Base-by-base conservation (phyloP, 2,113 vertebrate species). In the Galemys pyrenaicus region DNA sequence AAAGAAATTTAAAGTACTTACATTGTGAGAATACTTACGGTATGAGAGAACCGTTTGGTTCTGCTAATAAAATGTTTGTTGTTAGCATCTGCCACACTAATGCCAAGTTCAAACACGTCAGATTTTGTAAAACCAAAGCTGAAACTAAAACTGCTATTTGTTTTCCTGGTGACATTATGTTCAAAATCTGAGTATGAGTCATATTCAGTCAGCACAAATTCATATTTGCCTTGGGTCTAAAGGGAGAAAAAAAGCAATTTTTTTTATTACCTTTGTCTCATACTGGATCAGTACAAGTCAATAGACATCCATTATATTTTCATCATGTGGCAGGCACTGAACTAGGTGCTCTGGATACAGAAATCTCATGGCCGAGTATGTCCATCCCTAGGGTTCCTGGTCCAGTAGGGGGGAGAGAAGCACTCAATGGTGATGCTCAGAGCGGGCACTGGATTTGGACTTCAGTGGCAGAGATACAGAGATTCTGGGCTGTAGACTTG, bases 151-250 rank as follows among this genome's bases (percentile, higher is more conserved):
- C 97, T 62, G 0, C 94, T 96, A 12, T 2, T 1, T 10, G n/a
- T 87, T 93, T 73, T 84, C 60, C 54, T 19, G 97, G 96, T 74
- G 79, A 98, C 96, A 62, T 41, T 95, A 22, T 79, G 89, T 95
- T 98, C 98, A 94, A 98, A 99, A 83, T 98, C 97, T 35, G 98
- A 97, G 94, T 99, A 99, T 0, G 99, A 98, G 1, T 98, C 97
- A 60, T 98, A 99, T 46, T 98, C 97, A 93, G 97, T 95, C 91
- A 99, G 44, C 2, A 81, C 97, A 96, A 99, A 99, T 96, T 99
- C 98, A 58, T 98, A 99, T 68, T 98, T 98, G 93, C 99, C 99
- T 98, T 98, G 99, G 64, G 99, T 99, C 99, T 99, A 98, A 96
- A 97, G 51, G 86, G 94, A 98, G 94, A 97, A 81, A 88, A 93